Evolutionary conservation across 2,888 invertebrate species (phyloP), one percentile per base, ranked within the genome.

Genomic region (Macaria notata): DNA sequence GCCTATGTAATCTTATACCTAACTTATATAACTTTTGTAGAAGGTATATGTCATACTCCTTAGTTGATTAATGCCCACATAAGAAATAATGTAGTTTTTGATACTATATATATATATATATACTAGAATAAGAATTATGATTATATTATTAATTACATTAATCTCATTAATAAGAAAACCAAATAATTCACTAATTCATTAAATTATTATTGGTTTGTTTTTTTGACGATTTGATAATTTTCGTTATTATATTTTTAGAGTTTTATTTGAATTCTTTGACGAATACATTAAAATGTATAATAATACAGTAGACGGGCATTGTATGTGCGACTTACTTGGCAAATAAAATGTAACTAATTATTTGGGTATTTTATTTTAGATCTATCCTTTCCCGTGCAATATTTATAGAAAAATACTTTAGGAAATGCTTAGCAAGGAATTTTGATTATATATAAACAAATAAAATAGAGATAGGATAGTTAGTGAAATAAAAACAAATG

Each of bases 131-230:
- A 56, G 55, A 54, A 46, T 49, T 54, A 55, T 49, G 50, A 54
- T 58, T 59, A 57, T 53, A 58, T 54, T 56, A 66, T 54, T 49
- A 53, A 54, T 58, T 59, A 56, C 51, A 58, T 54, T 56, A 66
- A 66, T 66, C 63, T 66, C 64, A 66, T 53, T 55, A 61, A 59
- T 59, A 56, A 58, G 49, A 56, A 62, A 67, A 62, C 67, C 67
- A 67, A 67, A 67, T 65, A 67, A 65, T 59, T 62, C 49, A 59
- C 64, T 66, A 66, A 66, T 63, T 62, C 56, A 57, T 62, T 65
- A 67, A 67, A 67, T 65, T 65, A 65, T 65, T 60, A 67, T 67
- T 60, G 67, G 66, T 65, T 62, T 63, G 64, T 67, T 66, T 67
- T 66, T 66, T 62, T 55, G 56, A 56, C 48, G 45, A 54, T 54